Evolutionary conservation across 2,888 invertebrate species (phyloP).

Genomic region (Venusia cambrica): DNA sequence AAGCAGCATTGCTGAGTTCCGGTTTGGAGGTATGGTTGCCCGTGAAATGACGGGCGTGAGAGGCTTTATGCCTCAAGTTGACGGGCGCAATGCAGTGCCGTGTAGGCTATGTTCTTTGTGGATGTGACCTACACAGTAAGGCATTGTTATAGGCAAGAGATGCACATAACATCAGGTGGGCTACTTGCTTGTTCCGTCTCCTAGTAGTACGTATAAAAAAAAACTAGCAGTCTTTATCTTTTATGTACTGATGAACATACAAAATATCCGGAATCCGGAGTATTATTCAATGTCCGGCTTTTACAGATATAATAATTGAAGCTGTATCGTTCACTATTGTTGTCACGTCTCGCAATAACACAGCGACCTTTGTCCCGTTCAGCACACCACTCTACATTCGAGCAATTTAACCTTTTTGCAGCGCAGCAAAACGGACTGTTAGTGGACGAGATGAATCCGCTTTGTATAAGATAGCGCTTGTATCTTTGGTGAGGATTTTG

Average conservation of each 20-base stretch:
- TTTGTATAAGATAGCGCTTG: constrained; percentile 16
- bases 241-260: neutral
- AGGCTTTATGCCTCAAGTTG: too few species aligned
- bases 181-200: too few species aligned
- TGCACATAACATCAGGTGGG: too few species aligned
- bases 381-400: constrained; percentile 33
- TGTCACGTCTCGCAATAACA: constrained; percentile 27
- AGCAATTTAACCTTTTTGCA: constrained; percentile 49
- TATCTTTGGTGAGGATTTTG: constrained; percentile 3
- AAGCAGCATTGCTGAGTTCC: too few species aligned
- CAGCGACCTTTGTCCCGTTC: constrained; percentile 39
- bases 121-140: too few species aligned
- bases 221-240: too few species aligned
- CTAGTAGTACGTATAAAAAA: too few species aligned
- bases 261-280: neutral
- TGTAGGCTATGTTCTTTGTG: too few species aligned
- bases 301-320: constrained; percentile 3
- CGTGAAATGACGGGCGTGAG: too few species aligned
- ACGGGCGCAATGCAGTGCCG: too few species aligned
- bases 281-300: neutral
- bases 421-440: constrained; percentile 28
- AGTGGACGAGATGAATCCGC: constrained; percentile 30
- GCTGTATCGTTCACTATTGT: constrained; percentile 4
- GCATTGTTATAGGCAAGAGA: too few species aligned
- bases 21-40: too few species aligned